Percentiles rank a stretch among this genome's conserved stretches.
Evolutionary conservation across 2,797 vertebrate genomes (phyloP).

Genomic region (Phalanger gymnotis): DNA sequence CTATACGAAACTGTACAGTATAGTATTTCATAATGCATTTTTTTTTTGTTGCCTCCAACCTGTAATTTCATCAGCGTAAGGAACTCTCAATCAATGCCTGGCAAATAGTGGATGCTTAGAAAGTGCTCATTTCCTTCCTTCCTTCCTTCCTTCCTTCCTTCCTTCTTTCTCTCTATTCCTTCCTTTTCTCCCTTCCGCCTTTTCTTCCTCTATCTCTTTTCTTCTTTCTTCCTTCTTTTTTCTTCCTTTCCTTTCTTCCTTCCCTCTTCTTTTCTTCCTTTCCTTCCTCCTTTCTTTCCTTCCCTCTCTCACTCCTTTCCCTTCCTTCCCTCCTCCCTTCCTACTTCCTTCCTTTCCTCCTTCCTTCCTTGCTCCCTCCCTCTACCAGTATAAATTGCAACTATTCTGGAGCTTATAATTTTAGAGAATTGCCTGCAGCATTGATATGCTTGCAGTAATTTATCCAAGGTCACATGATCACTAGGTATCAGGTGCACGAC

Average conservation of each 20-base stretch:
- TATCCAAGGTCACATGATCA: background rate
- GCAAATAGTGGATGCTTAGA: fast-evolving
- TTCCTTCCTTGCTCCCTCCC: too few relatives aligned
- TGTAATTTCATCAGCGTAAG: too few relatives aligned
- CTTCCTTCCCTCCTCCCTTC: too few relatives aligned
- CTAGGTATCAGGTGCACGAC: background rate
- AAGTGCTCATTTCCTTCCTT: background rate
- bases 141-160: background rate
- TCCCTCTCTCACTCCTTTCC: fast-evolving
- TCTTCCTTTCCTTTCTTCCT: background rate
- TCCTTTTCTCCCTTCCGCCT: too few relatives aligned
- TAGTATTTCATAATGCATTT: too few relatives aligned
- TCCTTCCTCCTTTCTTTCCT: background rate
- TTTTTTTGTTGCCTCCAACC: too few relatives aligned
- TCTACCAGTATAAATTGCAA: background rate
- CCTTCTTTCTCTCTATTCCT: too few relatives aligned
- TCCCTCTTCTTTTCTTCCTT: background rate
- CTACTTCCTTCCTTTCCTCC: too few relatives aligned
- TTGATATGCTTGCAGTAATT: background rate
- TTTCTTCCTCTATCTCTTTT: background rate
- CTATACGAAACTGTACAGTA: too few relatives aligned
- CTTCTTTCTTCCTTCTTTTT: background rate
- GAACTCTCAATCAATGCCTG: background rate
- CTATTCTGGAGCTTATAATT: background rate
- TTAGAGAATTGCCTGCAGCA: background rate